Evolutionary conservation across 2,113 vertebrate genomes (phyloP).

Genomic region (Microcebus griseorufus): DNA sequence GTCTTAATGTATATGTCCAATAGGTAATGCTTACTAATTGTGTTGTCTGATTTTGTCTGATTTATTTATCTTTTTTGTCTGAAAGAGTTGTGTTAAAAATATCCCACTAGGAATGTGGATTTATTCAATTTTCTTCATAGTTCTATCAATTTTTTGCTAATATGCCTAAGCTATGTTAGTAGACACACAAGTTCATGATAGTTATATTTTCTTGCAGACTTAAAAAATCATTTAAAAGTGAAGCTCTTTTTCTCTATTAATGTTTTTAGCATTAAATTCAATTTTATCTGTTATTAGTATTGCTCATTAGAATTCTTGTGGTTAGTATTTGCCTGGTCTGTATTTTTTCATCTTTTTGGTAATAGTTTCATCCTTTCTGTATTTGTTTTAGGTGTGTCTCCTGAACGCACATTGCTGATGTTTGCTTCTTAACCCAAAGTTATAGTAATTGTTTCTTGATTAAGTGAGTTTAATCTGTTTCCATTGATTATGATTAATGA

Average conservation of each 20-base stretch:
- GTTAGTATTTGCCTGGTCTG: neutral
- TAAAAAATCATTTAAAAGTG: neutral
- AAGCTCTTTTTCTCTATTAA: conserved; percentile 13
- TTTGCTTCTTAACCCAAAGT: neutral
- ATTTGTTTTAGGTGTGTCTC: neutral
- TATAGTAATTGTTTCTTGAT: neutral
- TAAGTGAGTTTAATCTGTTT: conserved; percentile 32
- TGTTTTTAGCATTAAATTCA: conserved; percentile 5
- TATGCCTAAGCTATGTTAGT: neutral
- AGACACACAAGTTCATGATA: neutral
- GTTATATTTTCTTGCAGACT: conserved; percentile 7
- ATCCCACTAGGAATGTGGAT: neutral
- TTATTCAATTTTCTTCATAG: conserved; percentile 10
- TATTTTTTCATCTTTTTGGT: neutral
- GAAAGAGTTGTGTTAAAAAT: conserved; percentile 30
- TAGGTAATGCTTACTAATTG: conserved; percentile 11
- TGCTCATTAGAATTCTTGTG: conserved; percentile 18
- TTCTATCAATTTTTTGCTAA: neutral
- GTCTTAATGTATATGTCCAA: neutral
- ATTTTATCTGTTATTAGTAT: neutral
- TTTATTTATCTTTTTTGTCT: neutral
- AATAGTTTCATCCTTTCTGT: neutral
- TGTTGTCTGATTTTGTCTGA: conserved; percentile 19
- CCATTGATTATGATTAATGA: neutral
- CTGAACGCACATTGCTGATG: neutral